These are phyloP conservation scores for Mesembrinibis cayennensis DNA, from an alignment of 2,113 vertebrate species.

Conservation along the genomic window DNA sequence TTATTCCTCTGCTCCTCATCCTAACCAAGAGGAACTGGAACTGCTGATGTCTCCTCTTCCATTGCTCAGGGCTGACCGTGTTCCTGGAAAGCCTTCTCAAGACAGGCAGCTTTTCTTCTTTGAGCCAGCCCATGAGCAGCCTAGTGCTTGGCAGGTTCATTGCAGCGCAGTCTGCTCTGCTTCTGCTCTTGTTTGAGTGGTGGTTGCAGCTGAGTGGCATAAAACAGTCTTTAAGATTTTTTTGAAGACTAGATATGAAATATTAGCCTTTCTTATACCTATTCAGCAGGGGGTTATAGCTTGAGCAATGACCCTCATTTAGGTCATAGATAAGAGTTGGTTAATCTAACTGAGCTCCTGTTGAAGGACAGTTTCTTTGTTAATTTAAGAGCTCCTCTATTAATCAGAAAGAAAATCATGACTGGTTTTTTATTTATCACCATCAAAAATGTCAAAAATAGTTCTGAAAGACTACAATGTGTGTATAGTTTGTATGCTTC, in stretches of 20 bases:
- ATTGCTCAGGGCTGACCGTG: neutral
- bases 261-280: neutral
- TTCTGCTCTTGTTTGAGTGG: neutral
- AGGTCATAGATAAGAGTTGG: neutral
- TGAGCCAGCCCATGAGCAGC: neutral
- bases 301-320: neutral
- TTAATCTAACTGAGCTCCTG: neutral
- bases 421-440: constrained; percentile 6
- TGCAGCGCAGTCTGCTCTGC: neutral
- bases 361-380: neutral
- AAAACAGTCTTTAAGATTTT: neutral
- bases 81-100: neutral
- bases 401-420: constrained; percentile 21
- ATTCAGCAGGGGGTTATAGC: neutral
- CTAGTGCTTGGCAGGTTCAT: neutral
- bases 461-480: neutral
- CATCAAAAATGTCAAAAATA: neutral
- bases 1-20: neutral
- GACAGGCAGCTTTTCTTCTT: neutral
- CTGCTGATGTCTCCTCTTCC: neutral
- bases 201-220: neutral
- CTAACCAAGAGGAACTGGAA: neutral
- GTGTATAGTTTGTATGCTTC: neutral
- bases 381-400: neutral
- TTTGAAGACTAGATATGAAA: neutral